Evolutionary conservation across 1,140 invertebrate species (phyloP), one percentile per base, ranked within the genome.

Genomic region (Lerema accius): DNA sequence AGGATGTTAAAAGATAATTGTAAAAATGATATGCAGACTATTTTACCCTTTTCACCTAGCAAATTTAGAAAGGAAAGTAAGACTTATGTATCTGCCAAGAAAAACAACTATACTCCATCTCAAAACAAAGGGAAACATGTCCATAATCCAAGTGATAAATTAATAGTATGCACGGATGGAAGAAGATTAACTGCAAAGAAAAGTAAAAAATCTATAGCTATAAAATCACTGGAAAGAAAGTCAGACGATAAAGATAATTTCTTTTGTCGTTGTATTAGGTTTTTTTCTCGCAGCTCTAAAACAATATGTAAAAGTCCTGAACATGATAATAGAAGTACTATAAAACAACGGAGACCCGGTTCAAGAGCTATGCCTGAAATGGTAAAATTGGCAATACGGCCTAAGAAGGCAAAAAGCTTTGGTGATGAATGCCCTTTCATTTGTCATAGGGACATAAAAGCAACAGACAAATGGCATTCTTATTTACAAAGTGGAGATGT

Each of bases 51-150:
- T 48, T 50, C 32, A 15, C 62, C 73, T n/a, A 65, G 26, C 26
- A 82, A 77, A 55, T 78, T 72, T 55, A 72, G 67, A 51, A 69
- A 68, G 26, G 11, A 14, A n/a, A 77, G 72, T 40, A 67, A 71
- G 55, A 70, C 74, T 10, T 32, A 69, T 7, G 0, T 67, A 32
- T n/a, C 49, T n/a, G 4, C 17, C 23, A 17, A 73, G 23, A 62
- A 32, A 9, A 48, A 51, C 19, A 42, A 40, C 28, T 11, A 32
- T 10, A 0, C 15, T 40, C 35, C 17, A 13, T 35, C 46, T 15
- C 7, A 17, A 39, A 9, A n/a, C 6, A n/a, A 1, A 35, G 10
- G 16, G 10, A 35, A 17, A 11, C 3, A 51, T 11, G 32, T 17
- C 10, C 2, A 37, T 37, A 37, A 50, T 4, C 13, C 6, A 13